Conservation (phyloP, 2,113 vertebrate genomes). For the Hemicordylus capensis region DNA sequence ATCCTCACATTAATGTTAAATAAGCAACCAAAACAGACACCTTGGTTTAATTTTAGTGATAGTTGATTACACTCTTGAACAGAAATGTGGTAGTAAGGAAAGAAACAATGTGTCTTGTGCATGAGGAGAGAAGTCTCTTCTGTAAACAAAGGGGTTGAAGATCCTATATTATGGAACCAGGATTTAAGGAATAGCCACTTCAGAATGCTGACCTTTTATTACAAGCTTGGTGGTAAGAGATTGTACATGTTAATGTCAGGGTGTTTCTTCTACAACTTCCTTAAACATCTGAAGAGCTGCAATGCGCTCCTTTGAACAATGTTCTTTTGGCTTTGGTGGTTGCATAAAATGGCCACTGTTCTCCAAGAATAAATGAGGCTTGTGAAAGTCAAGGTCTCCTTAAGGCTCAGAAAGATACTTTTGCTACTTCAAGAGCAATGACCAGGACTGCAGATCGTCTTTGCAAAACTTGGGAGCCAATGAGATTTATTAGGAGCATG, state of each 20-base stretch:
- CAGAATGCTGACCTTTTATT: background rate
- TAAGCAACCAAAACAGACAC: background rate
- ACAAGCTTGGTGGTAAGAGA: conserved; percentile 7
- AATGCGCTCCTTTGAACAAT: background rate
- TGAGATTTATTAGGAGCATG: background rate
- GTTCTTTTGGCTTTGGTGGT: conserved; percentile 57
- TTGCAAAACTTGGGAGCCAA: background rate
- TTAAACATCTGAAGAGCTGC: background rate
- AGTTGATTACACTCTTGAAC: background rate
- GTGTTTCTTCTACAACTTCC: conserved; percentile 6
- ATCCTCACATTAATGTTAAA: background rate
- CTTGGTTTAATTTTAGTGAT: background rate
- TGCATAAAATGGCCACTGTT: conserved; percentile 39
- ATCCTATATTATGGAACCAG: rapidly evolving
- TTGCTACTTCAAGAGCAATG: conserved; percentile 21
- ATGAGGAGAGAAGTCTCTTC: background rate
- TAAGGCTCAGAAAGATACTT: conserved; percentile 55
- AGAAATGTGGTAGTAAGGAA: background rate
- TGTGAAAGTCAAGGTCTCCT: conserved; percentile 45
- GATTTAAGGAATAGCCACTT: background rate
- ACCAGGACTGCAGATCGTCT: background rate
- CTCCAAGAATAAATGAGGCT: conserved; percentile 37
- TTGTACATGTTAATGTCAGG: conserved; percentile 20
- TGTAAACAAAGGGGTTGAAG: background rate
- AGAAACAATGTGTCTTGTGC: background rate